Base-by-base conservation (phyloP, 2,888 invertebrate species). In the Leistus spinibarbis region DNA sequence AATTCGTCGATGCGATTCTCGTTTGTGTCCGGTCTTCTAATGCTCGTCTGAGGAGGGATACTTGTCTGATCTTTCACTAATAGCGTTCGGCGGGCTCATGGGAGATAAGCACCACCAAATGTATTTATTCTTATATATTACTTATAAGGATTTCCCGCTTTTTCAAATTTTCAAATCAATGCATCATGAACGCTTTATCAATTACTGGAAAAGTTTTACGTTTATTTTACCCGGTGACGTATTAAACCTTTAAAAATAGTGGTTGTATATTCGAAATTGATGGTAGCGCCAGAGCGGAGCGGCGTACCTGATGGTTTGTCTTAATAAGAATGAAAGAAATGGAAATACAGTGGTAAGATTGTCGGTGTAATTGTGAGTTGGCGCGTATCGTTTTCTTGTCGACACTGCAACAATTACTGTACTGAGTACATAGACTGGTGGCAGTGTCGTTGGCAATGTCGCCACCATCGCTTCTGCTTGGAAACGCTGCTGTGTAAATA, bases 1-100 rank as follows among this genome's bases (percentile, higher is more conserved):
- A 71, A 71, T 71, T 71, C 71, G 71, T 65, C 63, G 56, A 54
- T 56, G 71, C 71, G 65, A 71, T 71, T 40, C 40, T 40, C 71
- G 65, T 56, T 65, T 65, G 71, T 71, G 54, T 64, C 65, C 65
- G 65, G 63, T 65, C 56, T 71, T 71, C 64, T 63, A 71, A 71
- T 65, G 64, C 56, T 23, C 71, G 65, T 71, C 65, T 63, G 62
- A 70, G 70, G 54, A 53, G 17, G 22, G 20, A 57, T 5, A 13
- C 57, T 3, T 9, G 17, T 7, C 3, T 19, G 20, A 57, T 19
- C 20, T 13, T 57, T 19, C 65, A 57, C 10, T 57, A 57, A 57
- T 57, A 57, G 57, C 19, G 19, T 16, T 19, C 16, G 19, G 16
- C n/a, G 19, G 19, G 7, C 57, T 19, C 19, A n/a, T 57, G 19